Evolutionary conservation across 1,140 invertebrate species (phyloP).

Genomic region (Drosophila serrata): DNA sequence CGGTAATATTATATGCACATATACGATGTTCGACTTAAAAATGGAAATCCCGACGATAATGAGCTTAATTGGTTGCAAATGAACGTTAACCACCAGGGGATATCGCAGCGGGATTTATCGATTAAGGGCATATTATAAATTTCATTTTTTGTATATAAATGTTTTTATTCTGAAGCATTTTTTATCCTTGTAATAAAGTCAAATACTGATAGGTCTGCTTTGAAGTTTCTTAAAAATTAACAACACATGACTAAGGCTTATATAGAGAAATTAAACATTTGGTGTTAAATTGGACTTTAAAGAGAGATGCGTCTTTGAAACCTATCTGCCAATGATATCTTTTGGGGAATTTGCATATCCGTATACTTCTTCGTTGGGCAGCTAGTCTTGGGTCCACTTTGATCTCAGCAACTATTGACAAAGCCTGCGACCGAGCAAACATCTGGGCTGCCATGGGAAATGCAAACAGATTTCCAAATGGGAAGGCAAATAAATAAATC

Average conservation of each 20-base stretch:
- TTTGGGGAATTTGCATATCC: slow-evolving; percentile 15
- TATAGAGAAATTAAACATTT: not conserved
- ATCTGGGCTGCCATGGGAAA: slow-evolving; percentile 67
- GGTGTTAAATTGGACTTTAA: no score
- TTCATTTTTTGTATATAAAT: no score
- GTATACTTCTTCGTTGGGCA: slow-evolving; percentile 28
- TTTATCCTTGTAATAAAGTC: not conserved
- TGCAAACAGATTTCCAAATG: slow-evolving; percentile 62
- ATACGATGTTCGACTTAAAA: not conserved
- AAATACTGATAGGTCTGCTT: no score
- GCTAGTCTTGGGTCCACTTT: slow-evolving; percentile 58
- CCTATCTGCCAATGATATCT: not conserved
- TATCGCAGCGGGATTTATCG: slow-evolving; percentile 14
- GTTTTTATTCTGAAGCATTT: not conserved
- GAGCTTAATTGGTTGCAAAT: slow-evolving; percentile 42
- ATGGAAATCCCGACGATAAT: slow-evolving; percentile 19
- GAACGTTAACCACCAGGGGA: not conserved
- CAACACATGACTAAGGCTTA: no score
- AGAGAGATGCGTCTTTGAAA: not conserved
- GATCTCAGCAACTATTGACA: slow-evolving; percentile 76
- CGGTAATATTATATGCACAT: slow-evolving; percentile 22
- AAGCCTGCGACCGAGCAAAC: slow-evolving; percentile 58
- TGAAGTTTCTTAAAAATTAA: no score
- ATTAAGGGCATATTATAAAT: slow-evolving; percentile 5
- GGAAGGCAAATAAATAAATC: slow-evolving; percentile 59